Percentiles rank a stretch among this genome's conserved stretches.
These are phyloP conservation scores for Mastacembelus armatus DNA, from an alignment of 2,797 vertebrate species.

Conservation along the genomic window DNA sequence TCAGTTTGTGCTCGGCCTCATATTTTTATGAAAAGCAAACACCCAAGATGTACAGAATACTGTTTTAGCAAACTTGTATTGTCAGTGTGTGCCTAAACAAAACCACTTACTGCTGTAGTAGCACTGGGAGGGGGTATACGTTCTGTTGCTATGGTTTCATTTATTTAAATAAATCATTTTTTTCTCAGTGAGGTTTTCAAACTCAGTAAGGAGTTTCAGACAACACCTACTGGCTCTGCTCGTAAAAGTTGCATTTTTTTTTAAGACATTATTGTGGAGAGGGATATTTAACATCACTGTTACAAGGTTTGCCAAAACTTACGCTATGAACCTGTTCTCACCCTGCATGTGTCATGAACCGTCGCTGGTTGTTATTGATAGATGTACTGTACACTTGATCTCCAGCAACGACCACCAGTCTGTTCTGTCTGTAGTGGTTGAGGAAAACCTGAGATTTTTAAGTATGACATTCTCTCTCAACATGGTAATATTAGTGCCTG, in stretches of 20 bases:
- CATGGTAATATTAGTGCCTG: slow-evolving; percentile 66
- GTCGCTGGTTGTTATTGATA: background rate
- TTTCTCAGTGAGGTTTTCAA: background rate
- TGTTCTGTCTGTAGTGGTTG: slow-evolving; percentile 16
- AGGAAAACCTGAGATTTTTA: slow-evolving; percentile 18
- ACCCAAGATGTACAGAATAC: slow-evolving; percentile 41
- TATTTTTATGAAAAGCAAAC: slow-evolving; percentile 38
- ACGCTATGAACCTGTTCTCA: background rate
- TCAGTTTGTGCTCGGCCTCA: slow-evolving; percentile 20
- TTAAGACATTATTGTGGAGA: slow-evolving; percentile 10
- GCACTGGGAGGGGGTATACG: slow-evolving; percentile 36
- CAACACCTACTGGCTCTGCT: background rate
- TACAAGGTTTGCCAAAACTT: slow-evolving; percentile 9
- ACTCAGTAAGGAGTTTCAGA: too few species aligned
- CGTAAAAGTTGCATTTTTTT: background rate
- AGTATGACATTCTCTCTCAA: slow-evolving; percentile 28
- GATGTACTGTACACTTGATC: background rate
- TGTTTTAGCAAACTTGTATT: slow-evolving; percentile 25
- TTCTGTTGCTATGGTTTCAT: background rate
- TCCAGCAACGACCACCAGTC: background rate
- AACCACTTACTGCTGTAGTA: slow-evolving; percentile 28
- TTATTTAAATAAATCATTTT: background rate
- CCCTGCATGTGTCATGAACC: background rate
- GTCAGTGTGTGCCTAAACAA: slow-evolving; percentile 46
- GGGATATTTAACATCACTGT: background rate